Conservation (phyloP, 2,113 vertebrate genomes). For the cattle (Bos taurus) region ARS-UCD2.0 NC_037346.1:17199001-17199500, state of each 20-base stretch:
- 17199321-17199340: neutral
- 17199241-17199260: neutral
- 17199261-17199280: neutral
- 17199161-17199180: too few species aligned
- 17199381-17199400: neutral
- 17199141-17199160: too few species aligned
- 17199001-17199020: neutral
- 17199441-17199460: rapidly evolving
- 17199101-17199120: neutral
- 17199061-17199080: neutral
- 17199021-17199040: rapidly evolving
- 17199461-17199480: neutral
- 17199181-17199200: rapidly evolving
- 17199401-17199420: neutral
- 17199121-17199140: neutral
- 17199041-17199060: rapidly evolving
- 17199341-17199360: neutral
- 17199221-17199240: neutral
- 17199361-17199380: neutral
- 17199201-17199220: neutral
- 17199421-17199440: neutral
- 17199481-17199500: neutral
- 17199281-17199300: neutral
- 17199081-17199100: neutral
- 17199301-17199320: neutral